phyloP scores from a whole-genome alignment of 2,888 invertebrate genomes.

The Phalera bucephala region DNA sequence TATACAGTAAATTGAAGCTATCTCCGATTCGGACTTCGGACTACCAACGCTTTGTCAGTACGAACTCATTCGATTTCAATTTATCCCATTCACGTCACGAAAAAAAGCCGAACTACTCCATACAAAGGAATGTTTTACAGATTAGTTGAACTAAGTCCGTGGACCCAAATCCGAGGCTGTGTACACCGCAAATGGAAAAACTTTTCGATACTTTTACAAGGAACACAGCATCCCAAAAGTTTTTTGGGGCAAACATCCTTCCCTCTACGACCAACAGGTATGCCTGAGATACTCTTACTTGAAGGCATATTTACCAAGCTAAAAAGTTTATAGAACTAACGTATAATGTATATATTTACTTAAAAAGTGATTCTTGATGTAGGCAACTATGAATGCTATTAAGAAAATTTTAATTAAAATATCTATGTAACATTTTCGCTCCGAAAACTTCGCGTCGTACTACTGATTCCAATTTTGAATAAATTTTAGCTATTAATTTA shows the following conservation, averaged over 20 bases:
- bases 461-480: too few species aligned
- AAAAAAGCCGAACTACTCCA: constrained; percentile 7
- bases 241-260: constrained; percentile 8
- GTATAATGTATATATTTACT: too few species aligned
- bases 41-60: neutral
- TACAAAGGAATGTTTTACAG: constrained; percentile 21
- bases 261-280: constrained; percentile 1
- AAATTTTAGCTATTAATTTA: too few species aligned
- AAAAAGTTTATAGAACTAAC: too few species aligned
- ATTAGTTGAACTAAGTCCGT: constrained; percentile 15
- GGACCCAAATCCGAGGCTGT: constrained; percentile 5
- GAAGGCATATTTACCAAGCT: too few species aligned
- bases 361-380: too few species aligned
- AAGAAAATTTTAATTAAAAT: too few species aligned
- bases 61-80: constrained; percentile 3
- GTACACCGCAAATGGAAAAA: constrained; percentile 30
- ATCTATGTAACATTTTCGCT: too few species aligned
- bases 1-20: neutral
- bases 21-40: too few species aligned
- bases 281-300: neutral
- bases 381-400: too few species aligned
- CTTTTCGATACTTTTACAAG: constrained; percentile 15
- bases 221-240: constrained; percentile 15
- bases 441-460: too few species aligned
- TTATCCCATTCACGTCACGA: constrained; percentile 3